These are phyloP conservation scores for Phodopus roborovskii DNA, from an alignment of 2,113 vertebrate species.

Conservation along the genomic window DNA sequence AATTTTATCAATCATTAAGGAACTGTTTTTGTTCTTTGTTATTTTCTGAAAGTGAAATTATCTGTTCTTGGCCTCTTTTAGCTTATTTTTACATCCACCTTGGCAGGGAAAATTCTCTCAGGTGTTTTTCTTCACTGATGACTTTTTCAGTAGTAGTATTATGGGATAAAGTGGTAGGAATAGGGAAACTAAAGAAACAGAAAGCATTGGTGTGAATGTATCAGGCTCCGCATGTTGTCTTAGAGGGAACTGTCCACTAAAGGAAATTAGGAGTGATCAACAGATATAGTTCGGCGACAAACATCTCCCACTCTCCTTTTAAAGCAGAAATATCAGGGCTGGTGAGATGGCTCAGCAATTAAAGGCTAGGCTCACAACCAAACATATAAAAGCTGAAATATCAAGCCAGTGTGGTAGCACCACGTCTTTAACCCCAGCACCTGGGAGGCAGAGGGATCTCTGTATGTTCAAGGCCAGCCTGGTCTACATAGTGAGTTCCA, in stretches of 20 bases:
- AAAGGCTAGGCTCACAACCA: too few relatives aligned
- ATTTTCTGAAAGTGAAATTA: constrained; percentile 22
- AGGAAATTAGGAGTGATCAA: not conserved
- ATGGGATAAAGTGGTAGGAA: not conserved
- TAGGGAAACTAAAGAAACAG: not conserved
- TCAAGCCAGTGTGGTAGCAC: too few relatives aligned
- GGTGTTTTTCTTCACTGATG: constrained; percentile 22
- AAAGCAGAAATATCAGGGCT: not conserved
- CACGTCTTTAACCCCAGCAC: not conserved
- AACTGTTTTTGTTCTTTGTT: constrained; percentile 38
- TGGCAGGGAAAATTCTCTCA: constrained; percentile 39
- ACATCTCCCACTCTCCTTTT: not conserved
- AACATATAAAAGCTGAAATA: not conserved
- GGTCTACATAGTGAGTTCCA: not conserved
- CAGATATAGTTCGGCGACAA: not conserved
- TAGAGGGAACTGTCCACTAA: constrained; percentile 13
- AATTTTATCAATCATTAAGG: constrained; percentile 20
- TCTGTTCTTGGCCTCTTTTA: not conserved
- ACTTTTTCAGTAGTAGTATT: constrained; percentile 30
- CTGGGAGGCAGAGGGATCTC: not conserved
- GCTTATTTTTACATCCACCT: constrained; percentile 11
- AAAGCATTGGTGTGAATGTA: not conserved
- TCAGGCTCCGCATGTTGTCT: not conserved
- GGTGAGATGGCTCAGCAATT: too few relatives aligned
- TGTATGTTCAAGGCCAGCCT: not conserved